Evolutionary conservation across 2,888 invertebrate species (phyloP).

Genomic region (Troides oblongomaculatus): DNA sequence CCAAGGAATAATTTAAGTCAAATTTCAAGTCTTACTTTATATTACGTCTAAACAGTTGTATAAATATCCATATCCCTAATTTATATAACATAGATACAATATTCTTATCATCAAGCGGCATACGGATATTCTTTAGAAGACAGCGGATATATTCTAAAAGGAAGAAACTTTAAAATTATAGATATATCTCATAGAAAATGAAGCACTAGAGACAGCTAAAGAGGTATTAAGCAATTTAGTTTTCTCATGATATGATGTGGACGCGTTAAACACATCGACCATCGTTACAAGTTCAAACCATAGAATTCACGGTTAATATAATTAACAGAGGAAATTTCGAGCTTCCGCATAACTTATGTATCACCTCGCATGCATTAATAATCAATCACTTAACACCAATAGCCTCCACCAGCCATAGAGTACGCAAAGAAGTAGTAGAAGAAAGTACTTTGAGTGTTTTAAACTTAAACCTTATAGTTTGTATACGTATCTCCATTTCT

Average conservation of each 20-base stretch:
- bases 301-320: constrained; percentile 50
- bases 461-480: too few relatives aligned
- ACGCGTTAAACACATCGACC: constrained; percentile 4
- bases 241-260: constrained; percentile 20
- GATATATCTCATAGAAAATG: too few relatives aligned
- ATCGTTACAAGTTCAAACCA: constrained; percentile 34
- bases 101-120: too few relatives aligned
- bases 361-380: constrained; percentile 53
- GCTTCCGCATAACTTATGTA: constrained; percentile 62
- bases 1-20: too few relatives aligned
- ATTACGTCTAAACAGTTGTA: too few relatives aligned
- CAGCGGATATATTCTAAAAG: too few relatives aligned
- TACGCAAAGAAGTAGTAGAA: constrained; percentile 35
- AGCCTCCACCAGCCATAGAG: constrained; percentile 48
- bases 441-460: background rate
- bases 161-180: too few relatives aligned
- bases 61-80: too few relatives aligned
- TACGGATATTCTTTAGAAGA: too few relatives aligned
- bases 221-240: constrained; percentile 4
- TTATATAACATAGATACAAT: too few relatives aligned
- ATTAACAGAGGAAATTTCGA: constrained; percentile 61
- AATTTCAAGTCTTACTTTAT: too few relatives aligned
- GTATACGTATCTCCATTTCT: too few relatives aligned
- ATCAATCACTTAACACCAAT: constrained; percentile 60
- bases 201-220: background rate